Percentiles rank a stretch among this genome's conserved stretches.
phyloP scores from a whole-genome alignment of 2,888 invertebrate genomes.

The Drosophila mayaguana region DNA sequence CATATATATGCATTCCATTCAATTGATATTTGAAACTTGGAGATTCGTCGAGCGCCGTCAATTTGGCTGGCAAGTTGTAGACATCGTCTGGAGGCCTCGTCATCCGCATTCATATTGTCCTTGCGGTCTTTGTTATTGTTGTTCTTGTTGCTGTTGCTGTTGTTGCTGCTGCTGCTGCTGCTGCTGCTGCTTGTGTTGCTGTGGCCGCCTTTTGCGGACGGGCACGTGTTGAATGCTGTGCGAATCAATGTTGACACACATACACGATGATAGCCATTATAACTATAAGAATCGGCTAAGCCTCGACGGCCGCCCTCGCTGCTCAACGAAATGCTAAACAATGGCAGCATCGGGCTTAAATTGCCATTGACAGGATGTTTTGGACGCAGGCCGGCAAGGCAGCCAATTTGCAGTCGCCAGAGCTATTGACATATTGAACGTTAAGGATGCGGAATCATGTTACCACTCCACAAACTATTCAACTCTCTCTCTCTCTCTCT shows the following conservation, averaged over 20 bases:
- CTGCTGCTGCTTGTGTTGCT: conserved; percentile 16
- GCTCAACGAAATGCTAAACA: conserved; percentile 47
- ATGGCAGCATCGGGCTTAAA: conserved; percentile 29
- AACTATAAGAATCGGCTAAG: conserved; percentile 55
- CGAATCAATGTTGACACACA: conserved; percentile 49
- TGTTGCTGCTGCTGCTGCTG: conserved; percentile 10
- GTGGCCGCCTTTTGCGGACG: conserved; percentile 14
- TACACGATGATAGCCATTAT: conserved; percentile 55
- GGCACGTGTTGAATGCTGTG: conserved; percentile 60
- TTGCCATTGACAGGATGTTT: conserved; percentile 32
- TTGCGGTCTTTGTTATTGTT: conserved; percentile 42
- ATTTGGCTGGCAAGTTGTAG: conserved; percentile 50
- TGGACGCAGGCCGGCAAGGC: conserved; percentile 10
- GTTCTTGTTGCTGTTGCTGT: conserved; percentile 27
- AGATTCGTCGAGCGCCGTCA: conserved; percentile 49
- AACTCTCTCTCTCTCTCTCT: no score
- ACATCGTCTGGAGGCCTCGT: conserved; percentile 37
- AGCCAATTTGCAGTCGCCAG: conserved; percentile 24
- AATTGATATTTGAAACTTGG: conserved; percentile 44
- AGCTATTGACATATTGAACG: conserved; percentile 39
- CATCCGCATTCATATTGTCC: conserved; percentile 33
- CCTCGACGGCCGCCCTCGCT: neutral
- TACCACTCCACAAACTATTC: neutral
- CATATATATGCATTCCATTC: conserved; percentile 6
- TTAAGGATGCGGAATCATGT: conserved; percentile 19